A percentile compares a stretch with the other conserved stretches of the same genome.
Conservation (phyloP, 2,888 invertebrate genomes). For the Scaptomyza reducta region DNA sequence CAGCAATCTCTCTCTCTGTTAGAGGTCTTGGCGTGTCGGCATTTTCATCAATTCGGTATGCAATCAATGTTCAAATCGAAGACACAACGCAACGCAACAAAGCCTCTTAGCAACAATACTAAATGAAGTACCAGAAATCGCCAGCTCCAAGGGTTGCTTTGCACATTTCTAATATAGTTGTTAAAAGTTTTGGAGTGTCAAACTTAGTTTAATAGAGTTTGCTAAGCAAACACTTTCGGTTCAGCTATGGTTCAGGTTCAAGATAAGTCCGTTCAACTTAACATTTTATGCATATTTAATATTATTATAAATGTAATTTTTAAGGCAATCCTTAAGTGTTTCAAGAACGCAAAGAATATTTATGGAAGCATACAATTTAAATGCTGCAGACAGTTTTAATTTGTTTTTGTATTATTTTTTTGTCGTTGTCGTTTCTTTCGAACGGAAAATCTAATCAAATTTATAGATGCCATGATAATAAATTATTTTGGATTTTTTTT, state of each 20-base stretch:
- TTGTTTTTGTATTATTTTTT: conserved; percentile 1
- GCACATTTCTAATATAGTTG: conserved; percentile 18
- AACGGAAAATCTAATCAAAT: conserved; percentile 10
- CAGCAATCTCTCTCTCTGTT: neutral
- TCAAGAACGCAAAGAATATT: neutral
- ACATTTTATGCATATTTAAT: too few species aligned
- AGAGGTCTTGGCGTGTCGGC: conserved; percentile 35
- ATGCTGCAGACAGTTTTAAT: neutral
- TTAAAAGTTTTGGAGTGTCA: conserved; percentile 7
- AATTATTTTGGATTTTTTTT: conserved; percentile 13
- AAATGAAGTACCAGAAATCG: conserved; percentile 39
- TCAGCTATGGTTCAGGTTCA: neutral
- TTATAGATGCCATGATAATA: conserved; percentile 10
- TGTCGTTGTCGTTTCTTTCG: neutral
- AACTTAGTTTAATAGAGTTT: conserved; percentile 23
- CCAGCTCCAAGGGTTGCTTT: conserved; percentile 33
- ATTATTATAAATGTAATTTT: neutral
- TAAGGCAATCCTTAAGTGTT: neutral
- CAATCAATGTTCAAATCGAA: conserved; percentile 82
- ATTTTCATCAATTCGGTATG: conserved; percentile 80
- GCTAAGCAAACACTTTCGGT: neutral
- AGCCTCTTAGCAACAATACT: conserved; percentile 60
- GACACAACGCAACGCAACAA: conserved; percentile 45
- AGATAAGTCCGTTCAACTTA: too few species aligned
- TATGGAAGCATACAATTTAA: neutral